These are phyloP conservation scores for Montipora sp. DNA, from an alignment of 64 coral and sea anemone species.

Conservation along the genomic window DNA sequence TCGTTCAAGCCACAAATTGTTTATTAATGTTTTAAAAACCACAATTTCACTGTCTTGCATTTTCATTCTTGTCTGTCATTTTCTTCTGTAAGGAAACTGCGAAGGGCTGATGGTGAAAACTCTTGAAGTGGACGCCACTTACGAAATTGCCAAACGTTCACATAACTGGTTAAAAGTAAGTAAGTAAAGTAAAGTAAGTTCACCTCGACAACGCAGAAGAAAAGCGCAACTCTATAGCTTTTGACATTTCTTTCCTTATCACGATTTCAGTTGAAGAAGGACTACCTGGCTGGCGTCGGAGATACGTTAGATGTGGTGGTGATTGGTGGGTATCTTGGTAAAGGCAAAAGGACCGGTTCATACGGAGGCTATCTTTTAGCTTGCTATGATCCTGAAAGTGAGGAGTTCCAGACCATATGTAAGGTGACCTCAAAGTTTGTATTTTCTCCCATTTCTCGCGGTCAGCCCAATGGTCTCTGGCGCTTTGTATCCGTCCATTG, in stretches of 20 bases:
- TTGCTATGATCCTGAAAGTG: conserved; percentile 94
- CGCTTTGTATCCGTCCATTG: background rate
- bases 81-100: conserved; percentile 76
- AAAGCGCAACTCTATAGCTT: background rate
- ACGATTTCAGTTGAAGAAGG: conserved; percentile 91
- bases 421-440: conserved; percentile 57
- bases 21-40: background rate
- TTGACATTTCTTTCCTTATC: background rate
- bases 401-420: conserved; percentile 94
- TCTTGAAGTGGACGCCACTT: conserved; percentile 94
- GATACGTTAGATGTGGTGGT: conserved; percentile 93
- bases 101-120: conserved; percentile 99
- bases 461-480: too few species aligned
- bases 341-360: conserved; percentile 88
- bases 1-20: too few species aligned
- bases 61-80: background rate
- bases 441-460: background rate
- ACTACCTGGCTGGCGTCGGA: conserved; percentile 90
- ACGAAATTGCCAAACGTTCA: conserved; percentile 99
- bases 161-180: conserved; percentile 99
- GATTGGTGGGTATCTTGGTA: conserved; percentile 92
- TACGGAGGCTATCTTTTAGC: conserved; percentile 90
- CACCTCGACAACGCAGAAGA: background rate
- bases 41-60: background rate
- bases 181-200: background rate